Conservation (phyloP, 2,888 invertebrate species). For the Synanthedon formicaeformis region DNA sequence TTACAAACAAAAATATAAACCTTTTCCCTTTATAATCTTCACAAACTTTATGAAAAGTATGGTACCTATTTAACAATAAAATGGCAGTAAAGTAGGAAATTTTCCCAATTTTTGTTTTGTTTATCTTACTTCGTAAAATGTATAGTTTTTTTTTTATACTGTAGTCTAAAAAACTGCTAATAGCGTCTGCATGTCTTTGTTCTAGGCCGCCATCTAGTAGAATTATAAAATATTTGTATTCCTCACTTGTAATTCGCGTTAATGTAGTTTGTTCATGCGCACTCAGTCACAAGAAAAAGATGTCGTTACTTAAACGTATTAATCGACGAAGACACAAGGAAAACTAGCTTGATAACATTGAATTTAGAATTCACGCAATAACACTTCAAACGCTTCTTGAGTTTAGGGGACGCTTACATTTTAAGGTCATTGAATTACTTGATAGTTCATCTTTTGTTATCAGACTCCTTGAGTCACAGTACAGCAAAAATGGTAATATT, state of each 20-base stretch:
- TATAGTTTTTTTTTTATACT: no score
- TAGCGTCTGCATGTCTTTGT: no score
- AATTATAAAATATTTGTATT: conserved; percentile 40
- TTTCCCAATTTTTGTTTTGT: no score
- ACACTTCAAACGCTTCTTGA: not conserved
- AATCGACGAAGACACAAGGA: conserved; percentile 5
- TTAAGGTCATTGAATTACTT: not conserved
- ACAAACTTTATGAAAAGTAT: no score
- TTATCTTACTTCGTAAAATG: no score
- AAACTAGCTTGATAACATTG: conserved; percentile 1
- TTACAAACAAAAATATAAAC: no score
- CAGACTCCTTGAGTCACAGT: not conserved
- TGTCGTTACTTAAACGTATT: conserved; percentile 5
- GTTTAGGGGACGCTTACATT: not conserved
- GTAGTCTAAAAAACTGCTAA: no score
- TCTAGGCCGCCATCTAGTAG: conserved; percentile 19
- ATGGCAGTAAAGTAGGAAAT: no score
- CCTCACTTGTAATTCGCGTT: conserved; percentile 24
- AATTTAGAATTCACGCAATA: not conserved
- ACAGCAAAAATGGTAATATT: not conserved
- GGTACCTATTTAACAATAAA: no score
- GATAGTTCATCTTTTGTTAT: not conserved
- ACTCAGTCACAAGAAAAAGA: conserved; percentile 21
- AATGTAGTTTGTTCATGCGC: conserved; percentile 19
- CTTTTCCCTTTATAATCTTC: no score